These are phyloP conservation scores for Tetragonisca angustula DNA, from an alignment of 2,888 invertebrate species.

Conservation along the genomic window DNA sequence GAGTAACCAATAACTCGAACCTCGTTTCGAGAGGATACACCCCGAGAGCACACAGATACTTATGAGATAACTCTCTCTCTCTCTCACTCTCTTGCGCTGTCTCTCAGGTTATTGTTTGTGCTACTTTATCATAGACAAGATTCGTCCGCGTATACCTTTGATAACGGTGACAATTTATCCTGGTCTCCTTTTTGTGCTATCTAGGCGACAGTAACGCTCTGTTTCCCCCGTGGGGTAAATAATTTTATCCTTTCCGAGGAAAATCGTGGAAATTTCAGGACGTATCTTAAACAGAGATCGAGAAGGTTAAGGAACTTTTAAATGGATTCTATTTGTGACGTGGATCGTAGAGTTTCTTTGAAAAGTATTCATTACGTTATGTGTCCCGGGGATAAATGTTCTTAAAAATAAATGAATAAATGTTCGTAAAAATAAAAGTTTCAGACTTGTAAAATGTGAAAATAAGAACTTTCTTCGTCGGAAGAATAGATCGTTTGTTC, in stretches of 20 bases:
- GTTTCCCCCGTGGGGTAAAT: conserved; percentile 3
- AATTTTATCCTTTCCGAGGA: conserved; percentile 20
- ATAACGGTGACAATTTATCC: conserved; percentile 41
- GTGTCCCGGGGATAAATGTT: too few relatives aligned
- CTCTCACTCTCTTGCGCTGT: too few relatives aligned
- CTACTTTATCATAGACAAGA: conserved; percentile 45
- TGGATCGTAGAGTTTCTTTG: too few relatives aligned
- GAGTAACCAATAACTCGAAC: conserved; percentile 49
- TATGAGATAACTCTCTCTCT: conserved; percentile 47
- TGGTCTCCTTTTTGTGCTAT: conserved; percentile 31
- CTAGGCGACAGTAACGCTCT: conserved; percentile 17
- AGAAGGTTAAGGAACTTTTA: too few relatives aligned
- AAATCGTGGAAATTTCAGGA: background rate
- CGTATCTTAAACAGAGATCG: background rate
- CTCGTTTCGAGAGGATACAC: conserved; percentile 49
- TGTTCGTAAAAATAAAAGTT: too few relatives aligned
- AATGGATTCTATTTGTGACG: too few relatives aligned
- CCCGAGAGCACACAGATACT: conserved; percentile 55
- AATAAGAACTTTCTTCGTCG: too few relatives aligned
- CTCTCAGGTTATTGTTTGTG: conserved; percentile 58
- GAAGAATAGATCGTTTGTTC: too few relatives aligned
- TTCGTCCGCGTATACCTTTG: conserved; percentile 34
- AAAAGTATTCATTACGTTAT: too few relatives aligned
- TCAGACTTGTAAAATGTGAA: too few relatives aligned
- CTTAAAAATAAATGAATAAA: too few relatives aligned